A percentile compares a stretch with the other conserved stretches of the same genome.
Conservation (phyloP, 2,113 vertebrate genomes). For the Puffinus mauretanicus region DNA sequence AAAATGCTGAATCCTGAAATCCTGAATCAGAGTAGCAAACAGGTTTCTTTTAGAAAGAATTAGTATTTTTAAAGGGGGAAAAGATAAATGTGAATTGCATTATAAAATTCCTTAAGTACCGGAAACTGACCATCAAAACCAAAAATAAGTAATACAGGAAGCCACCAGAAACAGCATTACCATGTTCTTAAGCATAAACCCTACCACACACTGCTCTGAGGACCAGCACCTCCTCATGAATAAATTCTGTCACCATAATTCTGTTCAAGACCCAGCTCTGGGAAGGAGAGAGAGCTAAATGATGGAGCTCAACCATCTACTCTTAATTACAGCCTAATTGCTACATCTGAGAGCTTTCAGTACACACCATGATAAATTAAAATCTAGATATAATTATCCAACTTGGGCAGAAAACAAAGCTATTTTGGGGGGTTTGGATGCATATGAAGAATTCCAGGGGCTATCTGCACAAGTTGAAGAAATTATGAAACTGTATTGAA, state of each 20-base stretch:
- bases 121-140: background rate
- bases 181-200: background rate
- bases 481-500: background rate
- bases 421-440: background rate
- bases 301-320: background rate
- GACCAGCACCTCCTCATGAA: background rate
- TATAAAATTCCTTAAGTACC: background rate
- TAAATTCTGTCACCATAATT: background rate
- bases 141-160: background rate
- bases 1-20: background rate
- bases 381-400: background rate
- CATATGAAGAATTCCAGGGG: background rate
- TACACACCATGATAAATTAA: background rate
- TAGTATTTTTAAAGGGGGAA: background rate
- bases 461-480: background rate
- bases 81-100: background rate
- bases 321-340: background rate
- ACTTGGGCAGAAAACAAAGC: background rate
- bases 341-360: background rate
- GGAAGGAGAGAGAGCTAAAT: background rate
- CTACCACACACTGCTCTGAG: background rate
- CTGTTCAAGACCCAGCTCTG: background rate
- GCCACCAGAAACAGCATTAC: background rate
- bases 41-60: background rate
- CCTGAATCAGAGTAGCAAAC: background rate